These are phyloP conservation scores for Amblyopsis hoosieri DNA, from an alignment of 2,797 vertebrate species.

Conservation along the genomic window DNA sequence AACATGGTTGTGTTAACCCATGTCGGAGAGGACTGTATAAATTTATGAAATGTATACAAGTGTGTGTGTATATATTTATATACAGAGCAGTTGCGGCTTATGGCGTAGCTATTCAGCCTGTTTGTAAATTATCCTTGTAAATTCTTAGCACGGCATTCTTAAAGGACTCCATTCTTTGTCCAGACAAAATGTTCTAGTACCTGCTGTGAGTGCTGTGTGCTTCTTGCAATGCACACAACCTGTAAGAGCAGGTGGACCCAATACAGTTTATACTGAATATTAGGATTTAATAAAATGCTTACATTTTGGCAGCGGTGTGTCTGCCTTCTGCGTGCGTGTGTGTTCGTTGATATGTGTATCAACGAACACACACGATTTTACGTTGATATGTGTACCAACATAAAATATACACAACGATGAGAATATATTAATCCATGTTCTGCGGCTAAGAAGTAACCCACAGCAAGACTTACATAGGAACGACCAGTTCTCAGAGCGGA, in stretches of 20 bases:
- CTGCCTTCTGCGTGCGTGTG: slow-evolving; percentile 22
- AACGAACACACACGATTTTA: not conserved
- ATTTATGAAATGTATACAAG: slow-evolving; percentile 3
- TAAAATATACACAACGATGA: slow-evolving; percentile 39
- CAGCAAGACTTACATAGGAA: slow-evolving; percentile 27
- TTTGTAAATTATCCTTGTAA: slow-evolving; percentile 67
- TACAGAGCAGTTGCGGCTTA: slow-evolving; percentile 21
- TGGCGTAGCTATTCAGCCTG: slow-evolving; percentile 22
- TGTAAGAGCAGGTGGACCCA: slow-evolving; percentile 36
- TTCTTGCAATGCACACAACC: slow-evolving; percentile 27
- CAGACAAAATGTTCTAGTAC: slow-evolving; percentile 44
- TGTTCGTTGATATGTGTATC: slow-evolving; percentile 19
- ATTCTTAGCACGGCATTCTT: slow-evolving; percentile 58
- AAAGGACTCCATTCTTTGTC: slow-evolving; percentile 51
- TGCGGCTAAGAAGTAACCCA: slow-evolving; percentile 47
- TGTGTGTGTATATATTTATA: not conserved
- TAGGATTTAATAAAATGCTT: slow-evolving; percentile 20
- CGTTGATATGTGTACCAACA: slow-evolving; percentile 23
- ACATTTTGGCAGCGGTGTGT: slow-evolving; percentile 27
- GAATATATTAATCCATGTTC: slow-evolving; percentile 32
- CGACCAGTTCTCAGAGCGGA: not conserved
- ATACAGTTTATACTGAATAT: slow-evolving; percentile 30
- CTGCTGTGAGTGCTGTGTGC: slow-evolving; percentile 31
- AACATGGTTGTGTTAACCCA: slow-evolving; percentile 35
- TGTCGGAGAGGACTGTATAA: slow-evolving; percentile 11